A percentile compares a stretch with the other conserved stretches of the same genome.
phyloP scores from a whole-genome alignment of 2,888 invertebrate genomes.

The Oasisia sp. region DNA sequence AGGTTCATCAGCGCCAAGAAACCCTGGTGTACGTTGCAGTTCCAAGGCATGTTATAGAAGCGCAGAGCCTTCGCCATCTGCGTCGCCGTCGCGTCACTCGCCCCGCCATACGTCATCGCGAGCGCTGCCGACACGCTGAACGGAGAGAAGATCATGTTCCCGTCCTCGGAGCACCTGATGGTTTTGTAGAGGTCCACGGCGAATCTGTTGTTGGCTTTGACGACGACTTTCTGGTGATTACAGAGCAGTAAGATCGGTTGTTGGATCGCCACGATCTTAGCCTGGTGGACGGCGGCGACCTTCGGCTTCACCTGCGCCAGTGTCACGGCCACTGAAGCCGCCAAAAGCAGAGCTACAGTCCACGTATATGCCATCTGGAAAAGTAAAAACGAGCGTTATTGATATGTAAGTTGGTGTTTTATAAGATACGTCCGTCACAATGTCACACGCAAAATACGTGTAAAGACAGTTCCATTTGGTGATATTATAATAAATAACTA shows the following conservation, averaged over 20 bases:
- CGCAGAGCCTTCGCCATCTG: neutral
- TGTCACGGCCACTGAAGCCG: neutral
- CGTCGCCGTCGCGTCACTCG: neutral
- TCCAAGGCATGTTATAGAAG: neutral
- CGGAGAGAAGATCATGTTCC: constrained; percentile 17
- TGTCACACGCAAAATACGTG: too few species aligned
- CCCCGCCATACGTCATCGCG: constrained; percentile 18
- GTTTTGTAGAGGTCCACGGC: constrained; percentile 14
- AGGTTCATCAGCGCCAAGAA: constrained; percentile 3
- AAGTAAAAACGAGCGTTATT: neutral
- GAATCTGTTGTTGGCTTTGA: constrained; percentile 14
- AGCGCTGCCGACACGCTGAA: constrained; percentile 6
- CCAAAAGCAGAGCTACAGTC: neutral
- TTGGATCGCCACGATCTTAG: neutral
- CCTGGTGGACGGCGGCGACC: too few species aligned
- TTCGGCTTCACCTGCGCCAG: neutral
- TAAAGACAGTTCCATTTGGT: too few species aligned
- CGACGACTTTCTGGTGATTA: neutral
- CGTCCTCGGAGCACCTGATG: neutral
- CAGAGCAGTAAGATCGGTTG: neutral
- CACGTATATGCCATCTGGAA: neutral
- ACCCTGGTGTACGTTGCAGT: neutral
- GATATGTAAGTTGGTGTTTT: too few species aligned
- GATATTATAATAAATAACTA: too few species aligned
- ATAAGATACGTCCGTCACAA: too few species aligned